These are phyloP conservation scores for Lepidostoma basale DNA, from an alignment of 1,140 invertebrate genomes.

Conservation along the genomic window DNA sequence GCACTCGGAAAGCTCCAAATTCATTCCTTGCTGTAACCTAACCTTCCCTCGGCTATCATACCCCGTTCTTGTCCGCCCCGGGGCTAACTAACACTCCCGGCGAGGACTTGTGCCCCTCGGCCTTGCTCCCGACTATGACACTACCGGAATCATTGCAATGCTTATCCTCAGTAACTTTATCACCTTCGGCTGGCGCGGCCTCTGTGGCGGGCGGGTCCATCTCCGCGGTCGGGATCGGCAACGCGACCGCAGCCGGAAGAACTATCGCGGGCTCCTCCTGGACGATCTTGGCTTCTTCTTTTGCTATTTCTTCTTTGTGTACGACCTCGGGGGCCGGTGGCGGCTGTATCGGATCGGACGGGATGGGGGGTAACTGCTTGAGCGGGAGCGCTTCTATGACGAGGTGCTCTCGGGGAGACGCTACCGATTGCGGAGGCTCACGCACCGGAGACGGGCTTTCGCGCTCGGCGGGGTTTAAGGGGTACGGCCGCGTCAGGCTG, in stretches of 20 bases:
- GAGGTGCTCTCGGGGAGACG: background rate
- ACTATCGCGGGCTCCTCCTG: background rate
- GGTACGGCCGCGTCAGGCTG: slow-evolving; percentile 35
- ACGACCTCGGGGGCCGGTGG: background rate
- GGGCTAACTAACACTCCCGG: slow-evolving; percentile 1
- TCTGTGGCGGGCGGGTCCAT: slow-evolving; percentile 10
- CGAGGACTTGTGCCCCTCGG: background rate
- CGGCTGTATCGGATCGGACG: background rate
- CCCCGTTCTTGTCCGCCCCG: slow-evolving; percentile 34
- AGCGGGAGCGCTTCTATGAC: background rate
- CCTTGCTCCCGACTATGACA: background rate
- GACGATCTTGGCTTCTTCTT: slow-evolving; percentile 21
- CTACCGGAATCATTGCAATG: background rate
- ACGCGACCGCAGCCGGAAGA: background rate
- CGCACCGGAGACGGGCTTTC: slow-evolving; percentile 7
- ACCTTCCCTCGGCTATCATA: slow-evolving; percentile 25
- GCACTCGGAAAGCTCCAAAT: background rate
- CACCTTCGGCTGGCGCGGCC: slow-evolving; percentile 14
- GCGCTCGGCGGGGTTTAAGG: slow-evolving; percentile 3
- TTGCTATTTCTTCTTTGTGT: slow-evolving; percentile 24
- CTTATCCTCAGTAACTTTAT: slow-evolving; percentile 21
- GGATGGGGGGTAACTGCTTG: background rate
- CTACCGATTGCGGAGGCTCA: background rate
- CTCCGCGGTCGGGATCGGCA: slow-evolving; percentile 1
- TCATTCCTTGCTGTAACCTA: background rate